These are phyloP conservation scores for Geodia barretti DNA, from an alignment of 37 sponge, comb jelly and placozoan species.

Conservation along the genomic window DNA sequence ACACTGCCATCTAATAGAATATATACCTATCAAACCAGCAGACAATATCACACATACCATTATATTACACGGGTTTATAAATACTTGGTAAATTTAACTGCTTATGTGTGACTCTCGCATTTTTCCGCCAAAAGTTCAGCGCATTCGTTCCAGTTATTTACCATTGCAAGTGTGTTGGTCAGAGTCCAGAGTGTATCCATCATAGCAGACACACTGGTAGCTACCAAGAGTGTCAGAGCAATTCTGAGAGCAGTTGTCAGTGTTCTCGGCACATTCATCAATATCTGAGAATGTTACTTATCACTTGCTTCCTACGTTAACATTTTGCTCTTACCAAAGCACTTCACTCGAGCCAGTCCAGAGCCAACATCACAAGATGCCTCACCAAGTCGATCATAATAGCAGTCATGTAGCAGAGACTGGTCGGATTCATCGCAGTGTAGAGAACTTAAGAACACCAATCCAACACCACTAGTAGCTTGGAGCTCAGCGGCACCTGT, in stretches of 20 bases:
- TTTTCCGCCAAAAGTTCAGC: too few relatives aligned
- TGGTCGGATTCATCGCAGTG: neutral
- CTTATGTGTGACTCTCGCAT: too few relatives aligned
- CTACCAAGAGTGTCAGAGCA: constrained; percentile 27
- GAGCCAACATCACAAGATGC: neutral
- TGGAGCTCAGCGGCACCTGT: too few relatives aligned
- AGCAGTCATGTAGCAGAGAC: neutral
- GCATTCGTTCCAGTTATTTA: too few relatives aligned
- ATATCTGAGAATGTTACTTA: constrained; percentile 9
- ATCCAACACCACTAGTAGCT: too few relatives aligned
- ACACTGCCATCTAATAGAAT: neutral
- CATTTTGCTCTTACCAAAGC: neutral
- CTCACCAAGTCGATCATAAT: neutral
- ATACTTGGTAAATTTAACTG: too few relatives aligned
- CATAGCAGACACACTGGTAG: constrained; percentile 10
- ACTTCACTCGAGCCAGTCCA: neutral
- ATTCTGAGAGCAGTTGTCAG: constrained; percentile 18
- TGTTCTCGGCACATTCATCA: constrained; percentile 30
- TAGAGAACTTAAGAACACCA: neutral
- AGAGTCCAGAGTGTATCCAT: constrained; percentile 13
- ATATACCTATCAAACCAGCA: neutral
- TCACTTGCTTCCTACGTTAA: too few relatives aligned
- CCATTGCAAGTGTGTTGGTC: constrained; percentile 24
- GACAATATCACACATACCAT: too few relatives aligned
- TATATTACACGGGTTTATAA: too few relatives aligned